Base-by-base conservation (phyloP, 2,888 invertebrate species). In the Plebejus anna region DNA sequence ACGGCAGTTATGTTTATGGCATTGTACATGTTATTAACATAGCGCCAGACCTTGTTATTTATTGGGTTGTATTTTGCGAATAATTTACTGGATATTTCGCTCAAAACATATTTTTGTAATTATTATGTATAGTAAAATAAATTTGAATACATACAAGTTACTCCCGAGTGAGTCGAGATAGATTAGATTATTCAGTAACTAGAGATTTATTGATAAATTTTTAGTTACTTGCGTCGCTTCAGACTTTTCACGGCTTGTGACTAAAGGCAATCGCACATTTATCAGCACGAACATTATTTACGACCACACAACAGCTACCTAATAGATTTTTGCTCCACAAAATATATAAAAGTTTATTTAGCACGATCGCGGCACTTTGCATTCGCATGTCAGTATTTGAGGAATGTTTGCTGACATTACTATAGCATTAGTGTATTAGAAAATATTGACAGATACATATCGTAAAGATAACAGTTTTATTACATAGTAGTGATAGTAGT, bases 391-490 rank as follows among this genome's bases (percentile, higher is more conserved):
- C 28, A 32, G 47, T 72, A 72, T 51, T 9, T 28, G 28, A 28
- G 11, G 71, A 71, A 38, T 42, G 47, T 72, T 70, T 70, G 36
- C 36, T 32, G 13, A 70, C 70, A 70, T 70, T 70, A 13, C 36
- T 36, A 16, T 22, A 28, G 22, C 71, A 71, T 71, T 71, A 71
- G 72, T 72, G 22, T 42, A 72, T 51, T 72, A 72, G 72, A 72
- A 51, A 72, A 51, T 72, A 51, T 72, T 72, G 5, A 72, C 72
- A 51, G 72, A 72, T 72, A 51, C 47, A 47, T 47, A 47, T 72
- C 42, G 7, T 42, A 71, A 36, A 47, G 72, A 72, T 42, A 42
- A 72, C 72, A 72, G 70, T 42, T 70, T 70, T 71, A 71, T 71
- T 71, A n/a, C 70, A 71, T n/a, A 42, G n/a, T 42, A 36, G 42